Base-by-base conservation (phyloP, 2,113 vertebrate species). In the Craseonycteris thonglongyai region DNA sequence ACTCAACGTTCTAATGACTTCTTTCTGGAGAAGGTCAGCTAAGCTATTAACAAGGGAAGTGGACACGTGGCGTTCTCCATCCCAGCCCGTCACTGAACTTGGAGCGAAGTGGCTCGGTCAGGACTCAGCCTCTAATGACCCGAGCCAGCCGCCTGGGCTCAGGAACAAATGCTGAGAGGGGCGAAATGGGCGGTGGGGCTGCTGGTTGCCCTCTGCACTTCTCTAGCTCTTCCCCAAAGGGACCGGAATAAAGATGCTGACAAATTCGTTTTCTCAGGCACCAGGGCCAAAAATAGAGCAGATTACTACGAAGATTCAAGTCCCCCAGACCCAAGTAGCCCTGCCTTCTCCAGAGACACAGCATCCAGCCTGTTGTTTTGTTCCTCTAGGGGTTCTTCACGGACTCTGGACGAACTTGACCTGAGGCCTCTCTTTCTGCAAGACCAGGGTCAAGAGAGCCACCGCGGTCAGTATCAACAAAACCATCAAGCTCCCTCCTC, bases 1-100 rank as follows among this genome's bases (percentile, higher is more conserved):
- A 96, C 92, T 97, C 96, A 97, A 96, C 92, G 95, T 95, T 96
- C 95, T 97, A 97, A 97, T 96, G 95, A 97, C 97, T 97, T 97
- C 96, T 91, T 94, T 96, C 90, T 54, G 54, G 92, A 96, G 95
- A 97, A 97, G 97, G 97, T 97, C 97, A 97, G 93, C 94, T 95
- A 95, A 88, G 97, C 96, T 96, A 96, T 96, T 97, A 97, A 94
- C 90, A 68, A 97, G 92, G 94, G 92, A 97, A 86, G 95, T 95
- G 82, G 92, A 78, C 95, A 85, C 68, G 42, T 85, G 47, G 88
- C 95, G 92, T 82, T 94, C 88, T 94, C 97, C 49, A 72, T 76
- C 88, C 93, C 92, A 95, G 92, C 79, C 93, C 82, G 81, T 86
- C 75, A 85, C 90, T 97, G 95, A 96, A 96, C 96, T 97, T 96